Percentiles rank a stretch among this genome's conserved stretches.
Evolutionary conservation across 1,140 invertebrate species (phyloP).

Genomic region (Uloborus diversus): DNA sequence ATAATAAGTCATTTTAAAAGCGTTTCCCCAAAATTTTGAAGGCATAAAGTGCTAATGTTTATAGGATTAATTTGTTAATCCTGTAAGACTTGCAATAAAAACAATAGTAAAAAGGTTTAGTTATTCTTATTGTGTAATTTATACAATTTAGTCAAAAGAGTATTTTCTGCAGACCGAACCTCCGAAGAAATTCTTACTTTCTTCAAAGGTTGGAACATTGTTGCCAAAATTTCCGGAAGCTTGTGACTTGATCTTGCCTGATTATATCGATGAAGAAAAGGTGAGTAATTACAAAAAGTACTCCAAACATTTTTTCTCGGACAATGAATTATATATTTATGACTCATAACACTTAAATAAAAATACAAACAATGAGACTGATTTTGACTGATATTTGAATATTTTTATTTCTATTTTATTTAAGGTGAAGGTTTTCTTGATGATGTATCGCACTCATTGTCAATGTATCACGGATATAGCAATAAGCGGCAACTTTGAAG

Average conservation of each 20-base stretch:
- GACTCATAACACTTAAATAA: neutral
- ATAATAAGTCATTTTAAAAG: too few species aligned
- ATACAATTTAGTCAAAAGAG: too few species aligned
- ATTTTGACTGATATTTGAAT: neutral
- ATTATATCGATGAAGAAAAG: neutral
- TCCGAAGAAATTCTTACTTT: constrained; percentile 9
- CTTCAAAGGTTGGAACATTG: constrained; percentile 27
- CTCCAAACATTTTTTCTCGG: too few species aligned
- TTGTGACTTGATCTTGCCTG: neutral
- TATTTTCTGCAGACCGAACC: neutral
- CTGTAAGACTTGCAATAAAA: too few species aligned
- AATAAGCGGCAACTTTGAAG: constrained; percentile 45
- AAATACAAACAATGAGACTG: neutral
- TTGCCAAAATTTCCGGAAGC: constrained; percentile 32
- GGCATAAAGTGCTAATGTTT: too few species aligned
- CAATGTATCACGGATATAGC: constrained; percentile 37
- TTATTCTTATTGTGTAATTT: too few species aligned
- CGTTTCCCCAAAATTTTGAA: too few species aligned
- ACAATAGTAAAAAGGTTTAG: too few species aligned
- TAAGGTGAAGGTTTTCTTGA: constrained; percentile 35
- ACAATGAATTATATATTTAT: too few species aligned
- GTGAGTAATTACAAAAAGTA: too few species aligned
- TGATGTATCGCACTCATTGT: constrained; percentile 53
- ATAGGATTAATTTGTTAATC: too few species aligned
- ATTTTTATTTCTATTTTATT: constrained; percentile 12